Percentiles rank a stretch among this genome's conserved stretches.
Evolutionary conservation across 2,113 vertebrate genomes (phyloP).

Genomic region (Rhegmatorhina hoffmannsi): DNA sequence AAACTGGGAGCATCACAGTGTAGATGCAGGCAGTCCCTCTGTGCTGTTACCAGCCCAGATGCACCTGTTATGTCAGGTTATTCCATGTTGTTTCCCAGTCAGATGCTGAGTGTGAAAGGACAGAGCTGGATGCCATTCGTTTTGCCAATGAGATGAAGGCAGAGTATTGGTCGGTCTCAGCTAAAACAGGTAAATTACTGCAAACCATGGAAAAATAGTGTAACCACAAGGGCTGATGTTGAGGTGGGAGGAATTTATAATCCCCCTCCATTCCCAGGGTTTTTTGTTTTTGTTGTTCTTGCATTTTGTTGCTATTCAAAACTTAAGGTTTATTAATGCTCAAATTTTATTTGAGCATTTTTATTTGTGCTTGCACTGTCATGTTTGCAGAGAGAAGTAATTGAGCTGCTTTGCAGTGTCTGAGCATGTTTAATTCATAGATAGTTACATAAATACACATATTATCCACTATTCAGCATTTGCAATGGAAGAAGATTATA

Average conservation of each 20-base stretch:
- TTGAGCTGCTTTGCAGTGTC: not conserved
- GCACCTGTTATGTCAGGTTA: not conserved
- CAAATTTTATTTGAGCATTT: not conserved
- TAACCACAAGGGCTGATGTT: not conserved
- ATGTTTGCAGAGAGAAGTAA: not conserved
- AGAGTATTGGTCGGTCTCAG: slow-evolving; percentile 91
- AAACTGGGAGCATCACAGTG: not conserved
- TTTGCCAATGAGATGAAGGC: slow-evolving; percentile 85
- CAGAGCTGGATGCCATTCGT: slow-evolving; percentile 82
- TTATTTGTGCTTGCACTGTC: not conserved
- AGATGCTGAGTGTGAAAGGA: slow-evolving; percentile 78
- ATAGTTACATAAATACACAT: not conserved
- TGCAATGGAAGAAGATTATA: not conserved
- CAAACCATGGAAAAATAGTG: not conserved
- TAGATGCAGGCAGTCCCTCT: not conserved
- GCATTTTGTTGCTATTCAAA: not conserved
- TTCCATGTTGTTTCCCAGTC: slow-evolving; percentile 70
- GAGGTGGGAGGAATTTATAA: not conserved
- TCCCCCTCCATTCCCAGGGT: not conserved
- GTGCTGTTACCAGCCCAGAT: not conserved
- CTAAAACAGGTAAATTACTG: slow-evolving; percentile 85
- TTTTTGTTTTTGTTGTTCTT: not conserved
- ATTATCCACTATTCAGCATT: not conserved
- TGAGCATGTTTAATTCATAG: slow-evolving; percentile 32
- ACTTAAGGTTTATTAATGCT: not conserved